phyloP scores from a whole-genome alignment of 2,888 invertebrate species.

The Arctia plantaginis region DNA sequence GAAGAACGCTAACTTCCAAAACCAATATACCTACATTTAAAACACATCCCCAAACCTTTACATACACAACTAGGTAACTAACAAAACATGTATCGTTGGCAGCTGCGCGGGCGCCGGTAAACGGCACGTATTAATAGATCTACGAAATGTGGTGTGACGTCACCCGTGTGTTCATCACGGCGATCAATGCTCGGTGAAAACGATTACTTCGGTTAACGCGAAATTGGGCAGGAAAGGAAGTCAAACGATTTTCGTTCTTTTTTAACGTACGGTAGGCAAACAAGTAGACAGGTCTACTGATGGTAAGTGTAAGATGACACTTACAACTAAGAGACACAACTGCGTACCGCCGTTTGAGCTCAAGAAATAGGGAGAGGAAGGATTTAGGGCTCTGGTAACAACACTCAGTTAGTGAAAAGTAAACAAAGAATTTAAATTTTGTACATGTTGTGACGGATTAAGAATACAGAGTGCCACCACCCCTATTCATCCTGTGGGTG shows the following conservation, averaged over 20 bases:
- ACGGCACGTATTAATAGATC: conserved; percentile 44
- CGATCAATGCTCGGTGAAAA: not conserved
- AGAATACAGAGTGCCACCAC: no score
- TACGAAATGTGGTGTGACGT: conserved; percentile 52
- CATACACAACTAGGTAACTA: conserved; percentile 14
- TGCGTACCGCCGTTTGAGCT: no score
- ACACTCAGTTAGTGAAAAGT: not conserved
- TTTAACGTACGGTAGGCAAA: no score
- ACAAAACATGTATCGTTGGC: conserved; percentile 48
- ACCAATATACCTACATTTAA: not conserved
- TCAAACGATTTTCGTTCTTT: not conserved
- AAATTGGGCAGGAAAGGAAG: not conserved
- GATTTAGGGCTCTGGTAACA: no score
- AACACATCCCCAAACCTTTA: conserved; percentile 9
- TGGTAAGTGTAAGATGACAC: no score
- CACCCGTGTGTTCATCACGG: conserved; percentile 19
- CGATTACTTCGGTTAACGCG: not conserved
- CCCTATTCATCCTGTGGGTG: no score
- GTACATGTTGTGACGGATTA: no score
- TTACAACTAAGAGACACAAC: no score
- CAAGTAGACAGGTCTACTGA: no score
- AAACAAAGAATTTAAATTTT: no score
- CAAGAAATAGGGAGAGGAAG: no score
- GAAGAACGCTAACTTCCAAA: not conserved
- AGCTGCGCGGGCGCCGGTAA: conserved; percentile 43